phyloP scores from a whole-genome alignment of 2,888 invertebrate species.

The Palloptera scutellata region DNA sequence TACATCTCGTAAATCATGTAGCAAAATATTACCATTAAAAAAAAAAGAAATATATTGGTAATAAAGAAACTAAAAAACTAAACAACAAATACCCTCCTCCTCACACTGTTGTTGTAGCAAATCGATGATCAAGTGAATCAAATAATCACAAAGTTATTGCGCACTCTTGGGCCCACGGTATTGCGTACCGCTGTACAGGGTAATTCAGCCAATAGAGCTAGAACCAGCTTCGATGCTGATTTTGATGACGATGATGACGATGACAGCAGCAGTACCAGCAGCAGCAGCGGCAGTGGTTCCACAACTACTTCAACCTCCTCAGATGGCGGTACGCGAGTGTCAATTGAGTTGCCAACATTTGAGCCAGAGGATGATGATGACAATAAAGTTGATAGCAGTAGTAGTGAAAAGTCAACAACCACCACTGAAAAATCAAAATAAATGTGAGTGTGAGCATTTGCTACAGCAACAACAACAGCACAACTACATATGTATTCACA shows the following conservation, averaged over 20 bases:
- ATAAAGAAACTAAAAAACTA: not conserved
- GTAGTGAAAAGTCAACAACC: constrained; percentile 26
- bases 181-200: constrained; percentile 66
- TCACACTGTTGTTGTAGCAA: constrained; percentile 61
- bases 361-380: constrained; percentile 74
- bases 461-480: constrained; percentile 37
- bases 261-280: constrained; percentile 51
- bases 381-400: constrained; percentile 58
- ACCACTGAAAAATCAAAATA: constrained; percentile 32
- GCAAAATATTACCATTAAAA: not conserved
- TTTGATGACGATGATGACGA: constrained; percentile 66
- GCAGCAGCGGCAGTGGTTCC: constrained; percentile 44
- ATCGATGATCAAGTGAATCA: constrained; percentile 62
- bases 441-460: constrained; percentile 39
- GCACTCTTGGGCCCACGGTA: constrained; percentile 75
- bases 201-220: constrained; percentile 57
- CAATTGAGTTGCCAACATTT: constrained; percentile 73
- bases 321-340: constrained; percentile 66
- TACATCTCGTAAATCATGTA: too few relatives aligned
- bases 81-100: not conserved
- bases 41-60: not conserved
- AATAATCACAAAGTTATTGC: constrained; percentile 69
- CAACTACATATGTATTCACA: constrained; percentile 1
- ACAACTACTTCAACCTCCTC: constrained; percentile 30
- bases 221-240: constrained; percentile 66